Evolutionary conservation across 1,140 invertebrate genomes (phyloP), one percentile per base, ranked within the genome.

Genomic region (Rhyacophila brunnea): DNA sequence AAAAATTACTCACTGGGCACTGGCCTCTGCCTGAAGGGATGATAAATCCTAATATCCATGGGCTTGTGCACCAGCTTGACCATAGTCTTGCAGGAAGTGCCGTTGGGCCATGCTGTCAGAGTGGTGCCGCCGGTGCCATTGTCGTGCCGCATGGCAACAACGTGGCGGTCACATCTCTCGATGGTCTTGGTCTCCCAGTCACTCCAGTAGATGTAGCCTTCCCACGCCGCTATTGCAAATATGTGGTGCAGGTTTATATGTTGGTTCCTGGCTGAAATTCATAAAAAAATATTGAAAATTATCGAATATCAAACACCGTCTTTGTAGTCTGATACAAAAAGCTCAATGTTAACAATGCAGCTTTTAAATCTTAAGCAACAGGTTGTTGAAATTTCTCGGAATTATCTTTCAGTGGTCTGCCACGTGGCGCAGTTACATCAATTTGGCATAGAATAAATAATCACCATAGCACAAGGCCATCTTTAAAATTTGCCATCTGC

Each of bases 151-250:
- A 9, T 28, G 4, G 3, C 23, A 9, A 28, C 9, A 28, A 11
- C 15, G 43, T 45, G 83, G 69, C 93, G 93, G 65, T 91, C 83
- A 65, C 92, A 92, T 65, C 87, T 82, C 74, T 93, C 91, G 10
- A 96, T 80, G n/a, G 87, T 84, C 73, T 92, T 93, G 18, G 88
- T 89, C 74, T 93, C 90, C 93, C 93, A 96, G 77, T 96, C 93
- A 14, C 90, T 92, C 91, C 91, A 96, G 75, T 92, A 95, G 13
- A 95, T 80, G 68, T 84, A 85, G 68, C 90, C 89, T 70, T 90
- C 92, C 86, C 92, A 95, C 43, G 93, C 82, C 28, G 89, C 85
- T 49, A 96, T 82, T 17, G 92, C 87, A 77, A 96, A 96, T 15
- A 94, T 89, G 77, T 96, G 93, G 70, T 91, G 88, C 38, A 91